Evolutionary conservation across 1,140 invertebrate genomes (phyloP), one percentile per base, ranked within the genome.

Genomic region (Plectrocnemia conspersa): DNA sequence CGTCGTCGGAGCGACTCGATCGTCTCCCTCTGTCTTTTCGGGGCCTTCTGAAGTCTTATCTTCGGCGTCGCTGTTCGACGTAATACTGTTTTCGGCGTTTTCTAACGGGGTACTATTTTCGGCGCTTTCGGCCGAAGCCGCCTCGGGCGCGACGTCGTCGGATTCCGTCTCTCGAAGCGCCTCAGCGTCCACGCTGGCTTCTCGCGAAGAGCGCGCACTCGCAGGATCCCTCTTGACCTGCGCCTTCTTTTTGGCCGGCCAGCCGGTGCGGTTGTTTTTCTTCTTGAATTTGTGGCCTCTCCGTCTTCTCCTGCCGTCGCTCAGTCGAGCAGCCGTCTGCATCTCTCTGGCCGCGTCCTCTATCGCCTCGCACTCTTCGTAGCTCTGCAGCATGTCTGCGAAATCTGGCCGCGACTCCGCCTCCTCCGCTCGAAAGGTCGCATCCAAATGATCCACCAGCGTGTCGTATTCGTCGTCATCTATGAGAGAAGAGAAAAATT

Each of bases 241-340:
- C 19, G 65, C 61, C 56, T 69, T 71, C 59, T 63, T 73, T 57
- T 75, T 74, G 52, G 61, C 72, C 2, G 74, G 74, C 74, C 74
- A 76, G 3, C 74, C 74, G 0, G 74, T 76, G 44, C 66, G 64
- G 53, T 76, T 76, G 66, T 74, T 76, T 66, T 74, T 74, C 65
- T 73, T 73, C 64, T 75, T 75, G 56, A 73, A 72, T 46, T 66
- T 72, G 10, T 68, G 68, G 0, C 71, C 66, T 48, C 65, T 65
- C 41, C 60, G 22, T 48, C 45, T 50, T 50, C 57, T 62, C 10
- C 29, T 41, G 16, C 19, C 33, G 15, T 16, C 33, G 10, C 49
- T 29, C 15, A 54, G 36, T 16, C 36, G 29, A 10, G 35, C 33
- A 25, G 38, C 62, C 15, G 69, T 66, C 22, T 67, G 65, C 13